Conservation (phyloP, 2,888 invertebrate genomes). For the Mongoloraphidia duomilia region DNA sequence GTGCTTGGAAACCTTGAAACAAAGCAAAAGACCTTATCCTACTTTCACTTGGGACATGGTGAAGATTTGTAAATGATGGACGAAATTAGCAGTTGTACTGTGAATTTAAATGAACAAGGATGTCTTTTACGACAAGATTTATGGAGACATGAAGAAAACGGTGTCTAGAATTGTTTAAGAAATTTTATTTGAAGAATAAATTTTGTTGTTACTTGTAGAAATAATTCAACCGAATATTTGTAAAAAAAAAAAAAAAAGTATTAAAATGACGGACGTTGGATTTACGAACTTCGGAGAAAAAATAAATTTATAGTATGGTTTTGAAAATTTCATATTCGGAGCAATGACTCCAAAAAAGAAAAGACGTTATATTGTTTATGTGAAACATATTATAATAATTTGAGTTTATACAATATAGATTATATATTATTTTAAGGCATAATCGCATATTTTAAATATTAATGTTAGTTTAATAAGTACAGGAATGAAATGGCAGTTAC, state of each 20-base stretch:
- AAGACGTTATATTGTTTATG: too few relatives aligned
- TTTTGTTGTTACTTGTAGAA: conserved; percentile 2
- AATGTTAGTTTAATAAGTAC: too few relatives aligned
- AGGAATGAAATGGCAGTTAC: too few relatives aligned
- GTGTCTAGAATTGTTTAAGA: neutral
- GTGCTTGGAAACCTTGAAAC: neutral
- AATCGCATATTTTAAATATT: too few relatives aligned
- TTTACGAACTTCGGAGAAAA: conserved; percentile 2
- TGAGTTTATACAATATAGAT: too few relatives aligned
- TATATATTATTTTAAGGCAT: too few relatives aligned
- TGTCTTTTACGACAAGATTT: conserved; percentile 4
- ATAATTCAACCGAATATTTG: neutral
- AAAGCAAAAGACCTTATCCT: conserved; percentile 4
- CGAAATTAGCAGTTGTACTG: conserved; percentile 2
- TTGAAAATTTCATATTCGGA: conserved; percentile 2
- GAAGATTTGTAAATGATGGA: conserved; percentile 4
- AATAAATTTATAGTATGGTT: conserved; percentile 4
- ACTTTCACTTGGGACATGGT: conserved; percentile 2
- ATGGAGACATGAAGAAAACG: conserved; percentile 1
- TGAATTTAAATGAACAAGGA: conserved; percentile 5
- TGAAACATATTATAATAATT: too few relatives aligned
- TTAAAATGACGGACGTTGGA: conserved; percentile 5
- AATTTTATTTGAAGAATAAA: conserved; percentile 5
- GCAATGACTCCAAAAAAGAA: conserved; percentile 2
- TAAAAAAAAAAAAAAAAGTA: conserved; percentile 1